These are phyloP conservation scores for Polyploca ridens DNA, from an alignment of 2,888 invertebrate species.

Conservation along the genomic window DNA sequence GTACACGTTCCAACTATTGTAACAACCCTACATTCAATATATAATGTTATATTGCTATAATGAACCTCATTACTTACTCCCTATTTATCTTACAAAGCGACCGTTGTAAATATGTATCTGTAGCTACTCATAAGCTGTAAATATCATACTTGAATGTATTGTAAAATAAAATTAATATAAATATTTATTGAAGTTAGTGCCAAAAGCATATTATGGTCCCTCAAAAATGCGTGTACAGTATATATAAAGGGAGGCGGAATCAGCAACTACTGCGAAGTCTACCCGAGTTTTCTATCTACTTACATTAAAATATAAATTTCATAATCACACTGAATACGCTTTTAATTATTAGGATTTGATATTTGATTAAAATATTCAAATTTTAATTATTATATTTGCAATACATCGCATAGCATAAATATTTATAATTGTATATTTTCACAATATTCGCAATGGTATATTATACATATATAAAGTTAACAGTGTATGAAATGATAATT, in stretches of 20 bases:
- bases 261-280: conserved; percentile 11
- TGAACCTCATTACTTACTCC: conserved; percentile 48
- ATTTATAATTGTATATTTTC: conserved; percentile 36
- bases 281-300: conserved; percentile 18
- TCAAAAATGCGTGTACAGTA: conserved; percentile 60
- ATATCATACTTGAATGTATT: conserved; percentile 74
- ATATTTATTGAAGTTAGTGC: conserved; percentile 81
- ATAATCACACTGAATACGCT: conserved; percentile 63
- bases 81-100: conserved; percentile 47
- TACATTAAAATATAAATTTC: conserved; percentile 46
- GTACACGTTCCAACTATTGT: conserved; percentile 60
- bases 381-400: conserved; percentile 31
- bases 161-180: conserved; percentile 68
- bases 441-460: conserved; percentile 25
- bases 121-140: conserved; percentile 73
- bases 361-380: conserved; percentile 16
- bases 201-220: conserved; percentile 77
- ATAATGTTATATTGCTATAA: conserved; percentile 45
- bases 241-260: conserved; percentile 35
- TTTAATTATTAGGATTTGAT: conserved; percentile 63
- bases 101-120: conserved; percentile 67
- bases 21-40: conserved; percentile 36
- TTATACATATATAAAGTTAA: conserved; percentile 1
- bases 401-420: conserved; percentile 28
- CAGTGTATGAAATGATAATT: not conserved